Conservation (phyloP, 2,113 vertebrate species). For the Mungos mungo region DNA sequence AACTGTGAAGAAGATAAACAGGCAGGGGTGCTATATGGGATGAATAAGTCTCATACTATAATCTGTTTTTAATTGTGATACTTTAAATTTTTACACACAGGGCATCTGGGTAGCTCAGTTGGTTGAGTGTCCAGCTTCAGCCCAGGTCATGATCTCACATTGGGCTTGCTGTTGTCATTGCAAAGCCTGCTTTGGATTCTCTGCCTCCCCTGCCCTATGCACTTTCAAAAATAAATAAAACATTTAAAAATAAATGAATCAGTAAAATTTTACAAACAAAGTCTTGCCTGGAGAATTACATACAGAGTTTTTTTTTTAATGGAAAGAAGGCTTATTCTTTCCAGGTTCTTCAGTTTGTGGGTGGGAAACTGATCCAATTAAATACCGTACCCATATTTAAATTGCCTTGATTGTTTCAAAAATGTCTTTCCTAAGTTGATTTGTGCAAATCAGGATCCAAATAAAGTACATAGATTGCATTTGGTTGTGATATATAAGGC, state of each 20-base stretch:
- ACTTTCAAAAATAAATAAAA: no score
- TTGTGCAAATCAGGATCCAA: constrained; percentile 26
- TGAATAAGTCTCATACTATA: neutral
- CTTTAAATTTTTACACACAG: constrained; percentile 12
- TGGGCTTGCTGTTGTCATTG: no score
- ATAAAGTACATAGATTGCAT: neutral
- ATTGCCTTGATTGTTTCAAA: constrained; percentile 46
- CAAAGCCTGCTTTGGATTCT: no score
- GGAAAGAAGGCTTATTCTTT: neutral
- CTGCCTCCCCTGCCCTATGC: no score
- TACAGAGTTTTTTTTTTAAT: neutral
- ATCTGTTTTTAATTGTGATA: constrained; percentile 28
- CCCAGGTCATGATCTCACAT: no score
- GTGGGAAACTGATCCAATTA: constrained; percentile 5
- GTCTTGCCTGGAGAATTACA: neutral
- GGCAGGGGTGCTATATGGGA: neutral
- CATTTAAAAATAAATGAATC: no score
- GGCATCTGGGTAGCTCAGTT: no score
- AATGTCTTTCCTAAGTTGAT: constrained; percentile 41
- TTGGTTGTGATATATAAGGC: neutral
- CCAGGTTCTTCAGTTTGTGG: neutral
- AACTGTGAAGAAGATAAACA: constrained; percentile 38
- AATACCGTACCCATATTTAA: constrained; percentile 7
- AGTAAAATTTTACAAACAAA: neutral
- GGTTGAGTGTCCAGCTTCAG: no score